These are phyloP conservation scores for Parazoanthus darwini DNA, from an alignment of 92 coral and sea anemone species.

Conservation along the genomic window DNA sequence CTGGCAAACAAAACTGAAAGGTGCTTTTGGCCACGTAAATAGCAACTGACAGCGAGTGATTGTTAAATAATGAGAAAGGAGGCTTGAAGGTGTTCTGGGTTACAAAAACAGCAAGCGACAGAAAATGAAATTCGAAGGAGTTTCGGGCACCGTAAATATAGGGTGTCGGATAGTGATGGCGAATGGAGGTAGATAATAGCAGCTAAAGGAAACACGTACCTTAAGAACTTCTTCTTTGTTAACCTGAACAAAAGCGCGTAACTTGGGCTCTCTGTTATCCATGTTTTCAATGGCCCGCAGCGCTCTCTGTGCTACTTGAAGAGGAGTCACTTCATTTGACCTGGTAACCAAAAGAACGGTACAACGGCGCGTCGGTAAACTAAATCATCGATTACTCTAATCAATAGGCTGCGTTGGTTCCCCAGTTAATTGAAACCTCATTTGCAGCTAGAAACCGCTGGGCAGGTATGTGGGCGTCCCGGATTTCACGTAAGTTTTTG, in stretches of 20 bases:
- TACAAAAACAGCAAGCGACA: too few relatives aligned
- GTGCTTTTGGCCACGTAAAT: too few relatives aligned
- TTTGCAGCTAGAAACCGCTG: too few relatives aligned
- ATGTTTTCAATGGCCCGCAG: constrained; percentile 66
- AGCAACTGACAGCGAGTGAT: too few relatives aligned
- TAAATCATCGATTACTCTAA: background rate
- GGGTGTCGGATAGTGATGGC: background rate
- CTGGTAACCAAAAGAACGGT: constrained; percentile 42
- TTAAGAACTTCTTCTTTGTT: constrained; percentile 62
- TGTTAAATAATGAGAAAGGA: too few relatives aligned
- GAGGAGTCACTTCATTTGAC: constrained; percentile 69
- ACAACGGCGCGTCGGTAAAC: background rate
- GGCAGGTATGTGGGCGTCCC: too few relatives aligned
- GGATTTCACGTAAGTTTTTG: background rate
- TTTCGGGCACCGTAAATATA: too few relatives aligned
- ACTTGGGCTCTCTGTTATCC: constrained; percentile 59
- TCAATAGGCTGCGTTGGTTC: background rate
- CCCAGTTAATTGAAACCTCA: background rate
- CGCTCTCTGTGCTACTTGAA: constrained; percentile 73
- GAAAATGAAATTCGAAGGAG: too few relatives aligned
- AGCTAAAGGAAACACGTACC: constrained; percentile 40
- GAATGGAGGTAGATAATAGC: background rate
- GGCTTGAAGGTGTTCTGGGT: background rate
- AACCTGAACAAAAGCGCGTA: constrained; percentile 82
- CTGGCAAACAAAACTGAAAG: too few relatives aligned